phyloP scores from a whole-genome alignment of 64 coral and sea anemone species.

The Trachythela sp. region DNA sequence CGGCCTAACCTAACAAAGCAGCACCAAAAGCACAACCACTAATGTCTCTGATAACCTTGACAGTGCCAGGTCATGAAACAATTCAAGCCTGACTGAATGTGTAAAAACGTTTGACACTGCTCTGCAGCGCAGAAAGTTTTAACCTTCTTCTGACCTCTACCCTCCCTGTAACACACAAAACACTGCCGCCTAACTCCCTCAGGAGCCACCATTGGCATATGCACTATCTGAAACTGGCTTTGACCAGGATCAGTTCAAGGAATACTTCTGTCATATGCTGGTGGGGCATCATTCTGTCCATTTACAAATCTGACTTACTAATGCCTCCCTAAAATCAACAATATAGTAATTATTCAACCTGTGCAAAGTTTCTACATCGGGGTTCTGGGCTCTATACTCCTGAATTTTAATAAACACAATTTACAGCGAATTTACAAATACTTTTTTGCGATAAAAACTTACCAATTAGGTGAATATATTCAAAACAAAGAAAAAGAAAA shows the following conservation, averaged over 20 bases:
- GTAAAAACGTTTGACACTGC: constrained; percentile 21
- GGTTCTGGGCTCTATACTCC: neutral
- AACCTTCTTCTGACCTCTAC: no score
- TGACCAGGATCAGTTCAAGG: no score
- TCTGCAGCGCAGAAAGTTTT: neutral
- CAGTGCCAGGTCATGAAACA: no score
- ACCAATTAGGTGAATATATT: no score
- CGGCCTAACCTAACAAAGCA: no score
- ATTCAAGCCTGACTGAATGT: neutral
- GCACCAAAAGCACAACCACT: no score
- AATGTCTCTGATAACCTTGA: neutral
- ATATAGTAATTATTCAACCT: neutral
- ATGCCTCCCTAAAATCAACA: neutral
- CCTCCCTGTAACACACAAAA: neutral
- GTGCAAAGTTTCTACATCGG: neutral
- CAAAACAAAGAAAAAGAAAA: no score
- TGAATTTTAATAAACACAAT: no score
- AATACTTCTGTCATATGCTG: neutral
- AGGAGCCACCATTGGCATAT: neutral
- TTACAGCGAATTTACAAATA: no score
- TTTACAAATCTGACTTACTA: neutral
- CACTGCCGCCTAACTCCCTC: neutral
- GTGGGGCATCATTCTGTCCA: neutral
- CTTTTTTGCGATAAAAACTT: no score
- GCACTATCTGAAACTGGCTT: neutral